Conservation (phyloP, 2,797 vertebrate genomes). For the Hypotaenidia philippensis region DNA sequence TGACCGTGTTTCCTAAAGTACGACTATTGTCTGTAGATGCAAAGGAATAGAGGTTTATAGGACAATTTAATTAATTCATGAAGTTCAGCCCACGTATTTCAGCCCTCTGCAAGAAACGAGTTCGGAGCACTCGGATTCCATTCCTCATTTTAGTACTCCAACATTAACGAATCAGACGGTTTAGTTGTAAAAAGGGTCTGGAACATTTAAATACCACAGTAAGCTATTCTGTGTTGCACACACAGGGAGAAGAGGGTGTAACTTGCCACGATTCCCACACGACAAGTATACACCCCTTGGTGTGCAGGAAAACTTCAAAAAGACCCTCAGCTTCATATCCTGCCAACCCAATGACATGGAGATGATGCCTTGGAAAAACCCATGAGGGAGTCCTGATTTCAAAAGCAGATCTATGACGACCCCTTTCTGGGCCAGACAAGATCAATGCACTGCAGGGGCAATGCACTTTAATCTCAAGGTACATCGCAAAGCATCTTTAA, state of each 20-base stretch:
- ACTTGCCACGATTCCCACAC: not conserved
- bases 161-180: not conserved
- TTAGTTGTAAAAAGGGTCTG: not conserved
- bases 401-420: slow-evolving; percentile 66
- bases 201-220: not conserved
- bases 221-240: not conserved
- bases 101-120: not conserved
- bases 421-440: slow-evolving; percentile 46
- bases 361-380: slow-evolving; percentile 51
- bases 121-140: not conserved
- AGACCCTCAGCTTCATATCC: slow-evolving; percentile 60
- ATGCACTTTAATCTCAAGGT: slow-evolving; percentile 65
- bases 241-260: not conserved
- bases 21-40: not conserved
- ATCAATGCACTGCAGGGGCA: slow-evolving; percentile 29
- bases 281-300: slow-evolving; percentile 39
- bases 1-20: not conserved
- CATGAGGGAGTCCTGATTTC: slow-evolving; percentile 52
- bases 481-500: slow-evolving; percentile 18
- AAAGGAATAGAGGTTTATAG: not conserved
- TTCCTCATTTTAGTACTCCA: not conserved
- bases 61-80: not conserved
- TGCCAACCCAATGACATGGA: slow-evolving; percentile 64
- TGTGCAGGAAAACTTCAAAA: slow-evolving; percentile 65
- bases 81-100: not conserved